A percentile compares a stretch with the other conserved stretches of the same genome.
Evolutionary conservation across 2,113 vertebrate species (phyloP).

Genomic region (Boulengeromyrus knoepffleri): DNA sequence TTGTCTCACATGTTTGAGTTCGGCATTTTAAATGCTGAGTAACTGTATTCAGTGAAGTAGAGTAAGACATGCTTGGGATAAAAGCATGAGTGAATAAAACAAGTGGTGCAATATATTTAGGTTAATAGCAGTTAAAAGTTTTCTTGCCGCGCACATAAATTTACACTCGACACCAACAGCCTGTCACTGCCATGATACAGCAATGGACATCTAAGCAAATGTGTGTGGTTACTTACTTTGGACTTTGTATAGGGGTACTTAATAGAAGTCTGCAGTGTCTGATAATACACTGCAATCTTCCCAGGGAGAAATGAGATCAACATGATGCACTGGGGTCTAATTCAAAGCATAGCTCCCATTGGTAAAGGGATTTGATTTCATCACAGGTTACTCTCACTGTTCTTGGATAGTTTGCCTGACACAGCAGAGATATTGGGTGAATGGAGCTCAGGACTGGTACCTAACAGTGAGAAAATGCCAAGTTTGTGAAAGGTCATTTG

Average conservation of each 20-base stretch:
- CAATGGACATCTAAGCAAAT: background rate
- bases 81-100: background rate
- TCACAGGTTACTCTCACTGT: background rate
- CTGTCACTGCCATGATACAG: slow-evolving; percentile 15
- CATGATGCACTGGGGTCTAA: background rate
- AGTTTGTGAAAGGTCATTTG: background rate
- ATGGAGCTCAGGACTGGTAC: background rate
- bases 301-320: background rate
- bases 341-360: background rate
- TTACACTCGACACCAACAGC: background rate
- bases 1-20: background rate
- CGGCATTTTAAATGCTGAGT: background rate
- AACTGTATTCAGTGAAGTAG: background rate
- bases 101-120: background rate
- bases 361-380: background rate
- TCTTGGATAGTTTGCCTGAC: background rate
- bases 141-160: background rate
- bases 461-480: background rate
- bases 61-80: background rate
- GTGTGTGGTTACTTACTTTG: background rate
- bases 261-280: background rate
- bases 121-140: background rate
- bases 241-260: background rate
- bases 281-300: background rate
- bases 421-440: background rate